Evolutionary conservation across 2,797 vertebrate species (phyloP), one percentile per base, ranked within the genome.

Genomic region (Orientallactaga sibirica): DNA sequence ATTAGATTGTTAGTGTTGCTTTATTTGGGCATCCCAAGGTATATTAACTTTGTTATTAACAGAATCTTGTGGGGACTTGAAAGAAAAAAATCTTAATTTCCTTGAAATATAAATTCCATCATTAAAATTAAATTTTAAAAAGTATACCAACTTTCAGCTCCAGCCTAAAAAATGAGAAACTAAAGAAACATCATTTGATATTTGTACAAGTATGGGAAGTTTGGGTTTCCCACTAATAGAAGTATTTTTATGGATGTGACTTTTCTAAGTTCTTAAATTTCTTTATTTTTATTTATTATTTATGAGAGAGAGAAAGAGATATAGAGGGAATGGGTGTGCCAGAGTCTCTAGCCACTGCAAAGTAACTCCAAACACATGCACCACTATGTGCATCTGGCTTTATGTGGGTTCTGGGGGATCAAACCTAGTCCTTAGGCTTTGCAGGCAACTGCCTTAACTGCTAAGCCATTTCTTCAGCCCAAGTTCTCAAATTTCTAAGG

Each of bases 201-300:
- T 96, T 98, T 97, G 93, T 84, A 92, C 90, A 96, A 93, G 90
- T 95, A 91, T 66, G 88, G 91, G 87, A 95, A 97, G 97, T 92
- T 73, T 66, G 67, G 67, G 84, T 95, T 96, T 97, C 93, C 70
- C 95, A 68, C 79, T 97, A 97, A 95, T 93, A 94, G 91, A 97
- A 97, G 88, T 48, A 41, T 97, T 97, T 98, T 97, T 89, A 93
- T 92, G 77, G 84, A 81, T 14, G 1, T 95, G 94, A 91, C 91
- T 97, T 96, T 94, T 70, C 97, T 97, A 37, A 37, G 33, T 37
- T 37, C 33, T 37, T 37, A 37, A 37, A 48, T 48, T 48, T 48
- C 7, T 48, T 48, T 48, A 48, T 7, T 48, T 48, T 48, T 48
- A 48, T 48, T 48, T 48, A 48, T 48, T 48, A 48, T 48, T 8